phyloP scores from a whole-genome alignment of 1,140 invertebrate species.

The Temnothorax nylanderi region DNA sequence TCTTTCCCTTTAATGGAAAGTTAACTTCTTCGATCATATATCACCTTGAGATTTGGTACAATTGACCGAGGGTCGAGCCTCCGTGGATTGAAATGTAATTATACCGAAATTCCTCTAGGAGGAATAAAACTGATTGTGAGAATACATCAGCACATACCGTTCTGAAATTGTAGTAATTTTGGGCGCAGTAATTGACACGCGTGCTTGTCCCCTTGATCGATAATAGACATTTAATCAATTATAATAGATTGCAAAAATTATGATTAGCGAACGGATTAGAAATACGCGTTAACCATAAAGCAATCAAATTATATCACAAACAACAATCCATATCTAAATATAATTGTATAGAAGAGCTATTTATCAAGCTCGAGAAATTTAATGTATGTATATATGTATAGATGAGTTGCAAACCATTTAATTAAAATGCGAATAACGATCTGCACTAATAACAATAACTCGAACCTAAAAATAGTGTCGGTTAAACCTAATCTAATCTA shows the following conservation, averaged over 20 bases:
- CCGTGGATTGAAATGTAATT: slow-evolving; percentile 39
- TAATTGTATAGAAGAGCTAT: not conserved
- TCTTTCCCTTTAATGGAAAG: not conserved
- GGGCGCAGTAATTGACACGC: not conserved
- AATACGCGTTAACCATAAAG: not conserved
- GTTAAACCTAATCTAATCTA: not conserved
- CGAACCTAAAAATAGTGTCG: not conserved
- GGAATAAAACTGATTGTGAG: slow-evolving; percentile 20
- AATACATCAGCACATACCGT: not conserved
- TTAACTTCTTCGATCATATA: slow-evolving; percentile 18
- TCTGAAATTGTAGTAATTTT: slow-evolving; percentile 46
- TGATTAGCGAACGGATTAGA: not conserved
- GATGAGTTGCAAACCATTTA: slow-evolving; percentile 1
- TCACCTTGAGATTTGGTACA: not conserved
- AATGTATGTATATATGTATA: not conserved
- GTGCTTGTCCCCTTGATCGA: not conserved
- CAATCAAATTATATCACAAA: not conserved
- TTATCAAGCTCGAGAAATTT: not conserved
- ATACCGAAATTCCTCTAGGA: slow-evolving; percentile 21
- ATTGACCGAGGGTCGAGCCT: not conserved
- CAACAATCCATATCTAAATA: not conserved
- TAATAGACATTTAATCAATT: not conserved
- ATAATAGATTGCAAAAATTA: slow-evolving; percentile 7
- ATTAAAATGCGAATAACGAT: not conserved
- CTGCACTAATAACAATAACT: too few relatives aligned